These are phyloP conservation scores for Diploptera punctata DNA, from an alignment of 2,888 invertebrate genomes.

Conservation along the genomic window DNA sequence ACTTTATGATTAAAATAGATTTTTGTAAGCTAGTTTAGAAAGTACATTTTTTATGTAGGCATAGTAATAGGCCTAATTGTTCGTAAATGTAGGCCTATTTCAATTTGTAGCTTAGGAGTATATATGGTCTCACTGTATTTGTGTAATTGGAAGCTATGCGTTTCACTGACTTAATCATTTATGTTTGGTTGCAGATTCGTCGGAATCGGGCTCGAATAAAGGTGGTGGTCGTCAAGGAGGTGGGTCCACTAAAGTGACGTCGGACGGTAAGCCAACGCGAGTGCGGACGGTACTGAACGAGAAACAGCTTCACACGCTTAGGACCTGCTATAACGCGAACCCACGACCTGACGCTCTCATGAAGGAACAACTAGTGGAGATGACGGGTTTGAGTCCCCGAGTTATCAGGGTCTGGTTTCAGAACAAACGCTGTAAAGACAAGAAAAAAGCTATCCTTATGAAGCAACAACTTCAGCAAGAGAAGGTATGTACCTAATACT, in stretches of 20 bases:
- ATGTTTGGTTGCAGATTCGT: slow-evolving; percentile 78
- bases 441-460: slow-evolving; percentile 95
- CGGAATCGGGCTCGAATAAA: slow-evolving; percentile 89
- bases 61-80: too few relatives aligned
- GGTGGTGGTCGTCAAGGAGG: slow-evolving; percentile 58
- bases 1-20: too few relatives aligned
- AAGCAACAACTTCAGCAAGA: slow-evolving; percentile 98
- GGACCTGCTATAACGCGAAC: slow-evolving; percentile 97
- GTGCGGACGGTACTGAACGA: slow-evolving; percentile 99
- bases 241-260: slow-evolving; percentile 49
- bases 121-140: not conserved
- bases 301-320: slow-evolving; percentile 95
- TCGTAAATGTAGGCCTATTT: too few relatives aligned
- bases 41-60: too few relatives aligned
- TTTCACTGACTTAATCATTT: too few relatives aligned
- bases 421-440: slow-evolving; percentile 97
- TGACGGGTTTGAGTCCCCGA: slow-evolving; percentile 96
- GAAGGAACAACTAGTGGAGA: slow-evolving; percentile 99
- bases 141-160: not conserved
- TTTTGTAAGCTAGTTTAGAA: too few relatives aligned
- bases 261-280: slow-evolving; percentile 96
- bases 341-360: slow-evolving; percentile 98
- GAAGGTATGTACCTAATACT: slow-evolving; percentile 90
- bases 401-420: slow-evolving; percentile 99
- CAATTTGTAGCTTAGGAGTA: too few relatives aligned